A percentile compares a stretch with the other conserved stretches of the same genome.
Evolutionary conservation across 2,888 invertebrate genomes (phyloP).

Genomic region (Anodontia alba): DNA sequence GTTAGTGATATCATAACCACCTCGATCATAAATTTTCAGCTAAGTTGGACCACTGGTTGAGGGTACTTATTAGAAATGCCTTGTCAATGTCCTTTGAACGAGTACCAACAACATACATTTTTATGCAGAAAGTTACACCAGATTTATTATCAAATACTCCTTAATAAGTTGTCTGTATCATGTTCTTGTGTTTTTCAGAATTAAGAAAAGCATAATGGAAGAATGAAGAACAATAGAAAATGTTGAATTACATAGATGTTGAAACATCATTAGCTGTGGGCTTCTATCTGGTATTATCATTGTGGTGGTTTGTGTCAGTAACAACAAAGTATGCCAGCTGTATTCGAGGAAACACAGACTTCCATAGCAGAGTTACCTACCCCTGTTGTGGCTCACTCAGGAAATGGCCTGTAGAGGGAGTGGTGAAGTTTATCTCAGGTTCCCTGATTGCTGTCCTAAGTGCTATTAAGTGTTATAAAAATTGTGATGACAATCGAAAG

Average conservation of each 20-base stretch:
- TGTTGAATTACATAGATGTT: not conserved
- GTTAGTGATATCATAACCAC: too few relatives aligned
- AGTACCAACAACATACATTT: too few relatives aligned
- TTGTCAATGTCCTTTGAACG: too few relatives aligned
- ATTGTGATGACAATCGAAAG: slow-evolving; percentile 21
- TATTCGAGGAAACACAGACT: slow-evolving; percentile 19
- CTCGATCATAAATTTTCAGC: too few relatives aligned
- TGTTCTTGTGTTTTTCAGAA: too few relatives aligned
- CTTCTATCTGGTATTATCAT: slow-evolving; percentile 26
- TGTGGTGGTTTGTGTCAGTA: slow-evolving; percentile 39
- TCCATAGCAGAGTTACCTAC: slow-evolving; percentile 24
- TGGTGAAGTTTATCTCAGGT: slow-evolving; percentile 20
- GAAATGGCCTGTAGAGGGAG: slow-evolving; percentile 30
- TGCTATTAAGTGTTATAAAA: slow-evolving; percentile 20
- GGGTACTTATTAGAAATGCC: too few relatives aligned
- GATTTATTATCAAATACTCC: too few relatives aligned
- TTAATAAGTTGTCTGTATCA: too few relatives aligned
- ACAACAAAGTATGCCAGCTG: slow-evolving; percentile 23
- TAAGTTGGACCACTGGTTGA: too few relatives aligned
- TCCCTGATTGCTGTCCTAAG: slow-evolving; percentile 1
- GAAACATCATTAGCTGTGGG: slow-evolving; percentile 6
- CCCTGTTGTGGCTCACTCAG: slow-evolving; percentile 29
- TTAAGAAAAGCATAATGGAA: too few relatives aligned
- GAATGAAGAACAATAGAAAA: too few relatives aligned
- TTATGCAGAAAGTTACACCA: too few relatives aligned